Evolutionary conservation across 2,888 invertebrate genomes (phyloP).

Genomic region (Ceramica pisi): DNA sequence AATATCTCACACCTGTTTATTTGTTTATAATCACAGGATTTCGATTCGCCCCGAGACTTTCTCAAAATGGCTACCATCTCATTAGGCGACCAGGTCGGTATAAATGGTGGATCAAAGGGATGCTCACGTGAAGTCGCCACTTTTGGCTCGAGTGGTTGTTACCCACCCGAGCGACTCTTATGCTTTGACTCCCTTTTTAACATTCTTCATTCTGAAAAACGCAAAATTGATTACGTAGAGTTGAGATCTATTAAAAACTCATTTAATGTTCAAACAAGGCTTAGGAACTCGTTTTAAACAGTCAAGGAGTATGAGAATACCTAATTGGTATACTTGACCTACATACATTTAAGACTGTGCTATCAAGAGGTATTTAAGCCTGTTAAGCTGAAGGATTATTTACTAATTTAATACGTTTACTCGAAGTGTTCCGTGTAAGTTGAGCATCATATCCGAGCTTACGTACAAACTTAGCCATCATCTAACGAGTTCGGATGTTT

Average conservation of each 20-base stretch:
- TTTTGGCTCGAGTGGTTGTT: slow-evolving; percentile 79
- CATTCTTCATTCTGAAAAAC: slow-evolving; percentile 74
- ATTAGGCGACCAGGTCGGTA: slow-evolving; percentile 78
- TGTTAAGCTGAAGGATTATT: slow-evolving; percentile 4
- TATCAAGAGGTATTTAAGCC: not conserved
- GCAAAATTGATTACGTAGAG: slow-evolving; percentile 67
- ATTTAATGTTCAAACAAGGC: slow-evolving; percentile 44
- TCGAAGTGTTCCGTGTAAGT: slow-evolving; percentile 5
- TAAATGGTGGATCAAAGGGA: slow-evolving; percentile 86
- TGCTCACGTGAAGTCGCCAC: slow-evolving; percentile 82
- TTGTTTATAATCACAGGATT: slow-evolving; percentile 61
- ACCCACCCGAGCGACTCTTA: slow-evolving; percentile 75
- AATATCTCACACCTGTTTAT: slow-evolving; percentile 18
- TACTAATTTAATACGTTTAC: slow-evolving; percentile 16
- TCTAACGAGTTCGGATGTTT: slow-evolving; percentile 53
- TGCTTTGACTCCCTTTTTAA: slow-evolving; percentile 78
- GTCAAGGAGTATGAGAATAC: not conserved
- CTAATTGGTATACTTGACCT: slow-evolving; percentile 28
- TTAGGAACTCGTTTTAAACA: slow-evolving; percentile 9
- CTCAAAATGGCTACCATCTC: slow-evolving; percentile 77
- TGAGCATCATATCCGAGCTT: slow-evolving; percentile 41
- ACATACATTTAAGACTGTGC: not conserved
- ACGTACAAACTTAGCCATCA: slow-evolving; percentile 45
- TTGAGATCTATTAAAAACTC: slow-evolving; percentile 52
- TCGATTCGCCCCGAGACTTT: slow-evolving; percentile 57